Conservation (phyloP, 2,888 invertebrate genomes). For the Dermolepida albohirtum region DNA sequence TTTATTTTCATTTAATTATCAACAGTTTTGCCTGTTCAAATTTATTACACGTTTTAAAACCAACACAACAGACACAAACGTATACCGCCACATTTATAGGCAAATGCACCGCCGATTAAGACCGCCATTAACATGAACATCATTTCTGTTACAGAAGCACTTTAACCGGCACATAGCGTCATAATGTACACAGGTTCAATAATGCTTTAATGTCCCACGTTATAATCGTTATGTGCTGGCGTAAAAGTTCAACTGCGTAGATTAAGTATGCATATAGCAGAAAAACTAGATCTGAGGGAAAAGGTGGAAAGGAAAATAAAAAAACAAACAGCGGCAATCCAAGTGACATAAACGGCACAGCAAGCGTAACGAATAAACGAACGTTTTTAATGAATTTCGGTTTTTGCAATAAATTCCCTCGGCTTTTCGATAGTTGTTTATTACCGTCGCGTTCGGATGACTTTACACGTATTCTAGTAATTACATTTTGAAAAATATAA, state of each 20-base stretch:
- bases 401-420: no score
- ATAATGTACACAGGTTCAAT: conserved; percentile 5
- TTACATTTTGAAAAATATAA: no score
- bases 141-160: conserved; percentile 11
- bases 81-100: neutral
- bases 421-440: no score
- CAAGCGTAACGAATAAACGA: no score
- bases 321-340: no score
- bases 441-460: no score
- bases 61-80: neutral
- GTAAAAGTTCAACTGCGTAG: neutral
- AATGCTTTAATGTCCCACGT: conserved; percentile 1
- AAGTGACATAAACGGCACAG: no score
- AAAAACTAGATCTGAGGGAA: neutral
- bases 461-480: no score
- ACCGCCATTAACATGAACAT: conserved; percentile 22
- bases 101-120: conserved; percentile 28
- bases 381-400: no score
- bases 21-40: no score
- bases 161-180: conserved; percentile 10
- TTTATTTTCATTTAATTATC: no score
- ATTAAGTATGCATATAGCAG: neutral
- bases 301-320: neutral
- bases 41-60: neutral
- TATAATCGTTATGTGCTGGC: conserved; percentile 1